phyloP scores from a whole-genome alignment of 2,113 vertebrate genomes.

The Picathartes gymnocephalus region DNA sequence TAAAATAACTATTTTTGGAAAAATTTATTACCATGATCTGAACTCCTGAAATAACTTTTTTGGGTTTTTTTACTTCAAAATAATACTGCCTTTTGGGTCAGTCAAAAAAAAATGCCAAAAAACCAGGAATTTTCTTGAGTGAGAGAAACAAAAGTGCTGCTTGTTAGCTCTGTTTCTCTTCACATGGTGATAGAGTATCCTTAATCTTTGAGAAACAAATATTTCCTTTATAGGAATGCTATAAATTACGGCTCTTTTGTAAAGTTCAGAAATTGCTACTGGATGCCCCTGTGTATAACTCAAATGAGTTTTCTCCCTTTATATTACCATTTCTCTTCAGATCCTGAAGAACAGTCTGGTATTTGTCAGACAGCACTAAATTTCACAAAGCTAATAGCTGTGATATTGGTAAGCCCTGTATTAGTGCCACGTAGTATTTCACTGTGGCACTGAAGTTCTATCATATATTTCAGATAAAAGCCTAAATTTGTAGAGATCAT shows the following conservation, averaged over 20 bases:
- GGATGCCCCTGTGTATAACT: background rate
- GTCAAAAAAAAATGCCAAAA: background rate
- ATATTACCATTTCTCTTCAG: slow-evolving; percentile 6
- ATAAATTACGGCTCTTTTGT: background rate
- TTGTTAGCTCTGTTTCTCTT: background rate
- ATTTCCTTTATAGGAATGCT: background rate
- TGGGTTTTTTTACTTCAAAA: background rate
- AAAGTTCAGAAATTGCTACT: background rate
- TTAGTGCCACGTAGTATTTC: background rate
- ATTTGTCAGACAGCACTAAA: background rate
- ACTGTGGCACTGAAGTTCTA: background rate
- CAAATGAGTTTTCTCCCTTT: background rate
- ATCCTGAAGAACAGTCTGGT: background rate
- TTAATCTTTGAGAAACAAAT: background rate
- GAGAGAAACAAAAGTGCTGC: background rate
- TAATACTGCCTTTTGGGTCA: background rate
- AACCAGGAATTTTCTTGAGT: background rate
- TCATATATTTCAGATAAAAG: background rate
- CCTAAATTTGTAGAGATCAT: background rate
- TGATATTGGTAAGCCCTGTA: background rate
- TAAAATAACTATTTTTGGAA: background rate
- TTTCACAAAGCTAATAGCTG: background rate
- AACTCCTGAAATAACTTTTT: background rate
- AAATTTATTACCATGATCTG: background rate
- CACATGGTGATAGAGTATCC: background rate